Evolutionary conservation across 1,140 invertebrate species (phyloP).

Genomic region (Drosophila pallidifrons): DNA sequence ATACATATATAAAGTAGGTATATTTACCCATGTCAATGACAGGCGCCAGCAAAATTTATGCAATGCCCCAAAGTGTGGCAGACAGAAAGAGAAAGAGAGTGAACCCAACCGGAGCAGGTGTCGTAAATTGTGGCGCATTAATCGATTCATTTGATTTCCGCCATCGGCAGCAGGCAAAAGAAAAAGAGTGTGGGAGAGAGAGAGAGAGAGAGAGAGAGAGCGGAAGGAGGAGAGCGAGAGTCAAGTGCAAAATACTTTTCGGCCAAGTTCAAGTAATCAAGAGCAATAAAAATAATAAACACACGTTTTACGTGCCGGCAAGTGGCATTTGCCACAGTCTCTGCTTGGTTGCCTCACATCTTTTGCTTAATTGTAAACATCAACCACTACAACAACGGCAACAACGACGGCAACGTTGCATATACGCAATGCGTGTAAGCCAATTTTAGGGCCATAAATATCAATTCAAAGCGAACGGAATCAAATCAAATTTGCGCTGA

Average conservation of each 20-base stretch:
- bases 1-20: too few relatives aligned
- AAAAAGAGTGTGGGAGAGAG: neutral
- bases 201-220: too few relatives aligned
- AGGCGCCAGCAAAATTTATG: slow-evolving; percentile 12
- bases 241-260: slow-evolving; percentile 26
- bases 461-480: slow-evolving; percentile 56
- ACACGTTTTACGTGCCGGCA: slow-evolving; percentile 48
- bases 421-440: slow-evolving; percentile 67
- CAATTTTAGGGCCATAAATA: slow-evolving; percentile 73
- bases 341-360: neutral
- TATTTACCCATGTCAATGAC: neutral
- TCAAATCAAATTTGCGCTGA: slow-evolving; percentile 35
- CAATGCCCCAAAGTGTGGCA: slow-evolving; percentile 31
- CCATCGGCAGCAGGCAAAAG: neutral
- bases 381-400: neutral
- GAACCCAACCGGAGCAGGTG: slow-evolving; percentile 5
- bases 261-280: slow-evolving; percentile 63
- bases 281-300: slow-evolving; percentile 68
- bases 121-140: slow-evolving; percentile 43
- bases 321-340: neutral
- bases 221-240: neutral
- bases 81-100: neutral
- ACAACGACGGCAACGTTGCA: slow-evolving; percentile 14
- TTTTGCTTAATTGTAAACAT: slow-evolving; percentile 29
- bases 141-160: slow-evolving; percentile 46